Evolutionary conservation across 2,113 vertebrate genomes (phyloP), one percentile per base, ranked within the genome.

Genomic region (Elephas maximus): DNA sequence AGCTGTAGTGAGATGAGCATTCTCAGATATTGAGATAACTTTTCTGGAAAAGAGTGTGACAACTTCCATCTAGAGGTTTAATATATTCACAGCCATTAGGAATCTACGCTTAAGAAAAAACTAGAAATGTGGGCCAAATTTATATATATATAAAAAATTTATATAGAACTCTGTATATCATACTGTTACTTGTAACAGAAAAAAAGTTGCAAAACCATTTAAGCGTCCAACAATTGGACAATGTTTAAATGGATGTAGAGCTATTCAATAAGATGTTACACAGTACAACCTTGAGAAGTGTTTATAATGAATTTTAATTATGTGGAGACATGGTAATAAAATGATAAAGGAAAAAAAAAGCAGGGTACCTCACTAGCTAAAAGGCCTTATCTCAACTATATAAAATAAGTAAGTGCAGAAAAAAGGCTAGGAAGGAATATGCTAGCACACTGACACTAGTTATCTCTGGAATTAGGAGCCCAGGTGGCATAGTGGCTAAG

Each of bases 151-250:
- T 30, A 77, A 2, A 37, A 90, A 84, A 90, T 79, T 81, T 80
- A 53, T 69, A 67, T 30, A 77, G 60, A 67, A 90, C 63, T 20
- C 71, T 81, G n/a, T 62, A 28, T 62, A 63, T 48, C 28, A 28
- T 53, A 30, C 53, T 81, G 71, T 57, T 83, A 71, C 81, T 84
- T 84, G 33, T 63, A 73, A 90, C 24, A 92, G 62, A 41, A 41
- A 93, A 88, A 88, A 92, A 51, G 12, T 62, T 87, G 23, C 87
- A 93, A 93, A 96, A 83, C 44, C 60, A 51, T 3, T 1, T 67
- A 69, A 62, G 62, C 73, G 62, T 76, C 77, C 37, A 77, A 57
- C 57, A 69, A 18, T 33, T 51, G 82, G 44, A 18, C 45, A 92
- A 26, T 76, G 30, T 21, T 45, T 86, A 90, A 53, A 80, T 94